A percentile compares a stretch with the other conserved stretches of the same genome.
Evolutionary conservation across 2,797 vertebrate genomes (phyloP).

Genomic region (Hypotaenidia philippensis): DNA sequence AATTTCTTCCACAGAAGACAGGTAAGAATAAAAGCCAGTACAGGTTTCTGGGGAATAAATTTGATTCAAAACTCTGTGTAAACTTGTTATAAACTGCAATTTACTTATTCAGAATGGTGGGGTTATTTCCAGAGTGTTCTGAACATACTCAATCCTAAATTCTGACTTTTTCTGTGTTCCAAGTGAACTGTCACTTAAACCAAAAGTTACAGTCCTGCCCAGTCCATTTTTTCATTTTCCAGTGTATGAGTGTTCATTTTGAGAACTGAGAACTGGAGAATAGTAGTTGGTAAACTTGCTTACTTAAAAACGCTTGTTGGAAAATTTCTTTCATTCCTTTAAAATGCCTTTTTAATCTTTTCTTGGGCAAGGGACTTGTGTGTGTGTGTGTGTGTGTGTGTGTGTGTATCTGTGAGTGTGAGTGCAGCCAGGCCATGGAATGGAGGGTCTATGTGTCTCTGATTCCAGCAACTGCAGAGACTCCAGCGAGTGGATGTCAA

Average conservation of each 20-base stretch:
- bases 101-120: neutral
- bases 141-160: neutral
- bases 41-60: neutral
- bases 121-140: neutral
- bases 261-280: neutral
- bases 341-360: neutral
- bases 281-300: neutral
- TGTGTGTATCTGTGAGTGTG: neutral
- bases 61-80: neutral
- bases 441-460: neutral
- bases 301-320: neutral
- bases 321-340: neutral
- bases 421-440: accelerated
- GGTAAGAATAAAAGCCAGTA: neutral
- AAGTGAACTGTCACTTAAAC: neutral
- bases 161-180: neutral
- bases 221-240: neutral
- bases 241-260: neutral
- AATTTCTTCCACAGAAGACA: neutral
- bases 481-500: too few relatives aligned
- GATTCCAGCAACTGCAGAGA: neutral
- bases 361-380: neutral
- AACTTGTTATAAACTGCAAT: neutral
- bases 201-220: neutral
- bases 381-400: neutral